These are phyloP conservation scores for Dicranocentrus wangi DNA, from an alignment of 2,888 invertebrate genomes.

Conservation along the genomic window DNA sequence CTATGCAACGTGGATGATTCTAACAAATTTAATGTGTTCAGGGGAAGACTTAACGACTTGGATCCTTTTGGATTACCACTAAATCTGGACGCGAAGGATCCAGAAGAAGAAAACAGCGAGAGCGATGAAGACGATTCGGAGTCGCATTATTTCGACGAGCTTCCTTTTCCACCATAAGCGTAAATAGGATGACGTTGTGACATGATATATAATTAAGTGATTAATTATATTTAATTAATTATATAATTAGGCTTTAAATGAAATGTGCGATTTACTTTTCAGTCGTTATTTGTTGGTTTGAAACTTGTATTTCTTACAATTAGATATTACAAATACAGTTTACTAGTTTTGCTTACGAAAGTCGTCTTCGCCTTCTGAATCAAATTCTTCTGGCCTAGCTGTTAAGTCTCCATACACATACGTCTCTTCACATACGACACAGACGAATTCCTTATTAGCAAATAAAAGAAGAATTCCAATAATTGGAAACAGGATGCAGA, in stretches of 20 bases:
- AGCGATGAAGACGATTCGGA: neutral
- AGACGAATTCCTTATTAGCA: slow-evolving; percentile 51
- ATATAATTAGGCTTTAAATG: neutral
- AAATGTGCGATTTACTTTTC: neutral
- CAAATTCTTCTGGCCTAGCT: slow-evolving; percentile 29
- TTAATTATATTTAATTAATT: neutral
- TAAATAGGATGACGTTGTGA: neutral
- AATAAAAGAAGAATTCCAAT: slow-evolving; percentile 43
- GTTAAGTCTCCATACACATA: slow-evolving; percentile 58
- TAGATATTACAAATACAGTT: neutral
- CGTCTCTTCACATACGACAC: slow-evolving; percentile 52
- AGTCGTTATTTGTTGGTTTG: neutral
- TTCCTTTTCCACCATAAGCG: neutral
- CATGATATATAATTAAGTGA: neutral
- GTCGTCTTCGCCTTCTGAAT: slow-evolving; percentile 18
- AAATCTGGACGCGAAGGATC: neutral
- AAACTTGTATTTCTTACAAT: neutral
- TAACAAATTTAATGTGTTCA: too few relatives aligned
- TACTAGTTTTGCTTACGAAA: neutral
- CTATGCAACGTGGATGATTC: too few relatives aligned
- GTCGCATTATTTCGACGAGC: neutral
- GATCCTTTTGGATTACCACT: neutral
- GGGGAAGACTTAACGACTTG: neutral
- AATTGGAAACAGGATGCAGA: slow-evolving; percentile 54
- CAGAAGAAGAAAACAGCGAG: neutral